Base-by-base conservation (phyloP, 2,113 vertebrate genomes). In the Brachypteracias leptosomus region DNA sequence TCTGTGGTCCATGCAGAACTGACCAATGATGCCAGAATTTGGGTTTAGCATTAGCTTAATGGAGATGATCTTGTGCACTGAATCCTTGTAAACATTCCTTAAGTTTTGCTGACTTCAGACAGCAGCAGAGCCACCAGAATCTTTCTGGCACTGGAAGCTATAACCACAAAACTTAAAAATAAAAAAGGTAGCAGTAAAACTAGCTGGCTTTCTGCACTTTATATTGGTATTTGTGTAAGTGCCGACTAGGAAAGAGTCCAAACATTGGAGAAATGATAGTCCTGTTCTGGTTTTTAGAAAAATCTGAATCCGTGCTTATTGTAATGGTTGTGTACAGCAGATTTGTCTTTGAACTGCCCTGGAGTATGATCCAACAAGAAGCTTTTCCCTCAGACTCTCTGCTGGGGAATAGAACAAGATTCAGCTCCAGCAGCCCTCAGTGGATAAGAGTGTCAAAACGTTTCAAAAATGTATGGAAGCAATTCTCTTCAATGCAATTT, bases 31-130 rank as follows among this genome's bases (percentile, higher is more conserved):
- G 80, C 73, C 89, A 78, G 68, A 47, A 57, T 31, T n/a, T 0
- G 0, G 66, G 61, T 78, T 94, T 61, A 86, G 70, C 42, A 36
- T 80, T 73, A 72, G 80, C 80, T 95, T 82, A 61, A 72, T 14
- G 25, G 63, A 94, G 57, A 79, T 72, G 31, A 54, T 91, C 47
- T 72, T 65, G 52, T 87, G 49, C n/a, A 6, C 77, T 5, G 9
- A 82, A 44, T 89, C 73, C 73, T 75, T 72, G 65, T 74, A 77
- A 81, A 72, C 35, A n/a, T 89, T 95, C 65, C 65, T 67, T 38
- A 68, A 82, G 57, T 94, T 95, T 51, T 96, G 90, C 89, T 95
- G 96, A 75, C 80, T 89, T 93, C 35, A 93, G 47, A 51, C 76
- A 75, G 68, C 61, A 10, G 68, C 65, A 10, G 38, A 77, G 75